Base-by-base conservation (phyloP, 53 echinoderm and acorn worm genomes). In the Echinarachnius parma region DNA sequence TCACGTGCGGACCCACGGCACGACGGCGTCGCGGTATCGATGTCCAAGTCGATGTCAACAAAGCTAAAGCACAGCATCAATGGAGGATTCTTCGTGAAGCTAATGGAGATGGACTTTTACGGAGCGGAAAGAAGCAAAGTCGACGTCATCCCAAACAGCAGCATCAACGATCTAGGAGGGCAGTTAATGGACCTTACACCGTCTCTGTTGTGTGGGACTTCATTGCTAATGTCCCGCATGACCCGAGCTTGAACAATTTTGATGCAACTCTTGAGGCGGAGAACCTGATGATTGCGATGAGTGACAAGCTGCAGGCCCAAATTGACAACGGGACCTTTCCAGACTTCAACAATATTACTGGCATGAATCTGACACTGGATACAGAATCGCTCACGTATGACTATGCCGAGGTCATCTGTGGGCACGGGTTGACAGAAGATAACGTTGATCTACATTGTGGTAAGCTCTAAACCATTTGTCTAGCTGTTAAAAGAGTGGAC, bases 1-100 rank as follows among this genome's bases (percentile, higher is more conserved):
- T 89, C 29, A 85, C 78, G 18, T 89, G 89, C 28, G 89, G 85
- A 5, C 35, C 60, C 9, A 52, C 34, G 2, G 31, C 20, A 16
- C 52, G 76, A 21, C 63, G 64, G 2, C 49, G 64, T 35, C 53
- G 78, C 16, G 64, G 78, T 31, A 39, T 75, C 39, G 7, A 39
- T 39, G 39, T 9, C 39, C 7, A 39, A 7, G 13, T 39, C 7
- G 39, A 39, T 39, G n/a, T n/a, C n/a, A n/a, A n/a, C n/a, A n/a
- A n/a, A n/a, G n/a, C n/a, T n/a, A n/a, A n/a, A n/a, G n/a, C n/a
- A n/a, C n/a, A n/a, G n/a, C n/a, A n/a, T n/a, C n/a, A n/a, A n/a
- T n/a, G n/a, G n/a, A n/a, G n/a, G n/a, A n/a, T n/a, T n/a, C n/a
- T n/a, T n/a, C n/a, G n/a, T 13, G 50, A 52, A 39, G 42, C 42